Base-by-base conservation (phyloP, 1,140 invertebrate species). In the Brachionus calyciflorus region DNA sequence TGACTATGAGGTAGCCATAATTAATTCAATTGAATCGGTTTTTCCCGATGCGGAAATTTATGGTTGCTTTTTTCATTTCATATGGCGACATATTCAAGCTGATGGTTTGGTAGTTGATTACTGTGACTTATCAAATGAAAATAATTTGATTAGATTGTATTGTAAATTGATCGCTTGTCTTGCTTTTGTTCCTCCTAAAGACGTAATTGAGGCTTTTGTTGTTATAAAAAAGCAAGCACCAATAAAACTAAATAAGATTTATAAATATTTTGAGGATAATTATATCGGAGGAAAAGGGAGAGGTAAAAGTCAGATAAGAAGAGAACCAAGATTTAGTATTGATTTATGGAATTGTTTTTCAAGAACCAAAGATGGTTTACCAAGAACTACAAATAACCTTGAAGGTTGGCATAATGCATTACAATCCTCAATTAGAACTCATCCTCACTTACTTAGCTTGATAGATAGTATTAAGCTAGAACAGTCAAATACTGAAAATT, bases 231-330 rank as follows among this genome's bases (percentile, higher is more conserved):
- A 60, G 19, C 55, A 60, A 19, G 14, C 30, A 14, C 57, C 30
- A 3, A n/a, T 10, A 19, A 5, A 63, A 37, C 37, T 63, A 3
- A 41, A 12, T 19, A 63, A 63, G 24, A 17, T 63, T 21, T 63
- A 63, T 21, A 63, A 19, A 37, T 63, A 63, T 63, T 65, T 65
- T 65, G 60, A 65, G 7, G 40, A 65, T 21, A 65, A 65, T 44
- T 65, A 65, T 24, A 65, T 65, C 12, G 60, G 60, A 65, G 40
- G 33, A 9, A 65, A 14, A 65, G 60, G 60, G 2, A 41, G 40
- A 44, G 60, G 60, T 41, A 65, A 65, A 24, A 65, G 60, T 65
- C 33, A 33, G 28, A 9, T 65, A 10, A n/a, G 60, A 17, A 65
- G 44, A 65, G 37, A 65, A 9, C 60, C 37, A 6, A 65, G 60